These are phyloP conservation scores for Mactromeris polynyma DNA, from an alignment of 2,888 invertebrate genomes.

Conservation along the genomic window DNA sequence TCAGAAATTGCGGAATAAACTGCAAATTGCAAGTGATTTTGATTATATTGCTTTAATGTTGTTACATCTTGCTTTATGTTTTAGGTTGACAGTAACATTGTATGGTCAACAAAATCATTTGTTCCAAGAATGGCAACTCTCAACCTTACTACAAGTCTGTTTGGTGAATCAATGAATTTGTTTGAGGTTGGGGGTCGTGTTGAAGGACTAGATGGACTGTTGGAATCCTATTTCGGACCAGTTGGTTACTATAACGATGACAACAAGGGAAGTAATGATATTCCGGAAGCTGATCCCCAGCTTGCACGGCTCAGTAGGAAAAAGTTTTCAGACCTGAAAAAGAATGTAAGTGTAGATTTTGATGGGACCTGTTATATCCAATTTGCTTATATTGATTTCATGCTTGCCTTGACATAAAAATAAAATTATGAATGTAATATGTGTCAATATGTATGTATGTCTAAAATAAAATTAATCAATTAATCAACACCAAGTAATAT, in stretches of 20 bases:
- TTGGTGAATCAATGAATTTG: slow-evolving; percentile 95
- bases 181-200: slow-evolving; percentile 93
- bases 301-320: slow-evolving; percentile 61
- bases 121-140: slow-evolving; percentile 86
- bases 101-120: slow-evolving; percentile 86
- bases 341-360: slow-evolving; percentile 70
- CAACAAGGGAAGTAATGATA: slow-evolving; percentile 48
- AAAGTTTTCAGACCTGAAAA: slow-evolving; percentile 74
- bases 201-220: slow-evolving; percentile 95
- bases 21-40: too few species aligned
- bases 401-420: too few species aligned
- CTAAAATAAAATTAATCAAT: too few species aligned
- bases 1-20: too few species aligned
- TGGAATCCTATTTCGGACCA: slow-evolving; percentile 94
- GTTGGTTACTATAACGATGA: slow-evolving; percentile 87
- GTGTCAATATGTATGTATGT: too few species aligned
- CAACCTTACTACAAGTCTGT: slow-evolving; percentile 87
- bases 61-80: background rate
- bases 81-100: slow-evolving; percentile 84
- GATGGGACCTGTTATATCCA: too few species aligned
- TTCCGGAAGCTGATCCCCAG: slow-evolving; percentile 84
- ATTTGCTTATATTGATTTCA: too few species aligned
- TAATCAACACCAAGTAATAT: too few species aligned
- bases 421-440: too few species aligned
- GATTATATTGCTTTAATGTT: too few species aligned